Evolutionary conservation across 2,113 vertebrate species (phyloP), one percentile per base, ranked within the genome.

Genomic region (Alligator mississippiensis): DNA sequence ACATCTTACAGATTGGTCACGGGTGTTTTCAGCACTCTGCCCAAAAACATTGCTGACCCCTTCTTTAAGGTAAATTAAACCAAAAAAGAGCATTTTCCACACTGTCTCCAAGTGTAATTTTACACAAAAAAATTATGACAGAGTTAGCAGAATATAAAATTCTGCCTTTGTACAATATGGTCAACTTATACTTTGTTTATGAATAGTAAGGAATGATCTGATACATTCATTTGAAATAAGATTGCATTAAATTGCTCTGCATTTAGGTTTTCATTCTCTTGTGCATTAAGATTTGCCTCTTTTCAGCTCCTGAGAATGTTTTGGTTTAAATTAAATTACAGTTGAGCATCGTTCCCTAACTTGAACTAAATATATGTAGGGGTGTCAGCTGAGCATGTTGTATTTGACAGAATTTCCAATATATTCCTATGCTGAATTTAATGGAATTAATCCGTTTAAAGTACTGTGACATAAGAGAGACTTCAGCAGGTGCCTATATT

Each of bases 391-490:
- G 66, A 83, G 25, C 5, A 79, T 38, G 25, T 15, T 72, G 47
- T 72, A 9, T 77, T 85, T 74, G 34, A 38, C 25, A 80, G 70
- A 77, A 77, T 87, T 95, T 93, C 75, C 83, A 16, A 93, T 68
- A 70, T 27, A 77, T 68, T 83, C 70, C 75, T 89, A 9, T 14
- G 55, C 1, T 74, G 70, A 74, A 74, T 47, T 11, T 47, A 74
- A 38, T 19, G 24, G 38, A 22, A 47, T 74, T 47, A 22, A 38
- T 38, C 34, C 24, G 24, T 74, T 74, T 13, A 47, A 24, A 13
- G 34, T 74, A 28, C 68, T 91, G 75, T 93, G 84, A 93, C 87
- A 93, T 77, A 87, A 92, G 86, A 94, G 89, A 91, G 94, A 80
- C 84, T 88, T 81, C 80, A 63, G 88, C 77, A 93, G 82, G 85